Conservation (phyloP, 2,888 invertebrate genomes). For the Vandiemenella viatica region DNA sequence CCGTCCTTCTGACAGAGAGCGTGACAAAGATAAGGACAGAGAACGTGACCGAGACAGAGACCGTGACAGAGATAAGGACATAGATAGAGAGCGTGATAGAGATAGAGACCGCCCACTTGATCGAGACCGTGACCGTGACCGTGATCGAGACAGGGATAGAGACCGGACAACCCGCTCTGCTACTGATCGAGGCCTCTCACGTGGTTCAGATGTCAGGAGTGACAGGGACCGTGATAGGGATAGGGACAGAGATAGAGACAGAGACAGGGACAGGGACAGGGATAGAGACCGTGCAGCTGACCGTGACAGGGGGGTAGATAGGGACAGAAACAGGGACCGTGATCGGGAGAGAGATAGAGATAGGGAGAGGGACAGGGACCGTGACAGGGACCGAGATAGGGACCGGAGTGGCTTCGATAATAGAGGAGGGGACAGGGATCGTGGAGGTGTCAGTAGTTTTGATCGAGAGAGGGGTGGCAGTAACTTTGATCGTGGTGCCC, state of each 20-base stretch:
- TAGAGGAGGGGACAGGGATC: slow-evolving; percentile 9
- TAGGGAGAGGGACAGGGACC: not conserved
- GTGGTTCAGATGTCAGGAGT: slow-evolving; percentile 6
- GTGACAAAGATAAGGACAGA: slow-evolving; percentile 22
- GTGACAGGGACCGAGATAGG: not conserved
- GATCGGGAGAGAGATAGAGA: not conserved
- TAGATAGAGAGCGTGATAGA: not conserved
- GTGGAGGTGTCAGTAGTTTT: too few relatives aligned
- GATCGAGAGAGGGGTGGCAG: slow-evolving; percentile 10
- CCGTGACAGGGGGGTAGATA: slow-evolving; percentile 2
- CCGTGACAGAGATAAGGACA: slow-evolving; percentile 10
- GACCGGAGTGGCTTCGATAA: slow-evolving; percentile 3
- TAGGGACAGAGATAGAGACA: slow-evolving; percentile 8
- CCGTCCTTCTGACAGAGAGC: slow-evolving; percentile 18
- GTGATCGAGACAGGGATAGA: slow-evolving; percentile 7
- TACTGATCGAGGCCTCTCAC: slow-evolving; percentile 8
- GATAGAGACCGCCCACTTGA: not conserved
- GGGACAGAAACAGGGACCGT: not conserved
- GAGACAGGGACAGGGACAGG: slow-evolving; percentile 12
- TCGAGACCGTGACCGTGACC: not conserved
- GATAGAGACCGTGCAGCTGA: slow-evolving; percentile 5
- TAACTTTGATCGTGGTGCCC: not conserved
- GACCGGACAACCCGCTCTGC: slow-evolving; percentile 7
- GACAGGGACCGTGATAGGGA: not conserved
- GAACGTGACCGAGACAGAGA: slow-evolving; percentile 14